Evolutionary conservation across 2,888 invertebrate species (phyloP), one percentile per base, ranked within the genome.

Genomic region (Zootermopsis nevadensis): DNA sequence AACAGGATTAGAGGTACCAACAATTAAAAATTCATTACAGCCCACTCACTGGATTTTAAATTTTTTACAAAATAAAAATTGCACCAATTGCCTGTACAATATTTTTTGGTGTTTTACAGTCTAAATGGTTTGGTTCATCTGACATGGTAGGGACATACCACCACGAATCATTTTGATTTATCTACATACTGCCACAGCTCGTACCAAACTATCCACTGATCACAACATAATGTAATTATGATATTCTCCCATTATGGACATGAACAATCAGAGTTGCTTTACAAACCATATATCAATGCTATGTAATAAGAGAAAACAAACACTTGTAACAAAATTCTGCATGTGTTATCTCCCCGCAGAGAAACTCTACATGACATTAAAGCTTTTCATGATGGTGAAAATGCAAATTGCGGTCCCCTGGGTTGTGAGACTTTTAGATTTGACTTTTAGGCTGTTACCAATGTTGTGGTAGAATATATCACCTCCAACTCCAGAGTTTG

Each of bases 41-140:
- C 27, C 27, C 27, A 77, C n/a, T 77, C 33, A 38, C n/a, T n/a
- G 31, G 19, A 33, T 33, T 69, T 79, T 55, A 19, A 60, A 60
- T 55, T 79, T 79, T 79, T 79, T 66, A 79, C 79, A 79, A 35
- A 79, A 79, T 79, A 79, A 79, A 79, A 79, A 66, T 24, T 60
- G 60, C 79, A 79, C 79, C 79, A 66, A 38, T 79, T 79, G 35
- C 79, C 79, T 79, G 79, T 79, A 79, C 79, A 79, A 66, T 60
- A 79, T 79, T 35, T 60, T 79, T 79, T 79, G 60, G 79, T 60
- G 60, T 60, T 79, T 79, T 79, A 79, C 79, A 79, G 79, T 79
- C 79, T 60, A 66, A 74, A 42, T 42, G 74, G 74, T 74, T 74
- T 74, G 74, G 74, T 74, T 74, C n/a, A 74, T 74, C 74, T 74